These are phyloP conservation scores for Drosophila pandora DNA, from an alignment of 1,140 invertebrate species.

Conservation along the genomic window DNA sequence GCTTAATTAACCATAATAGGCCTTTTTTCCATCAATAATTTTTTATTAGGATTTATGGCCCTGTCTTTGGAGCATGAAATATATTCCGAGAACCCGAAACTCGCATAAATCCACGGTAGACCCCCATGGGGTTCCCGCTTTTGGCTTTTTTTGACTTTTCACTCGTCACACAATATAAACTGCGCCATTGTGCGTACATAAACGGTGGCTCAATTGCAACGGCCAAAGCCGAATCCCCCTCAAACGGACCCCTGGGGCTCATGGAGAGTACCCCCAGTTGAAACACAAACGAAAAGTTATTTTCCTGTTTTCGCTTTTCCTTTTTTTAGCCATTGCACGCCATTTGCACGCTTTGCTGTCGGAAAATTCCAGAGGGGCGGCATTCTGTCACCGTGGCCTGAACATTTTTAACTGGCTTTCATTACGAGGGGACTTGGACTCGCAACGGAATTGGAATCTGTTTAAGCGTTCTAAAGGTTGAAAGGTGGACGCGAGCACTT, in stretches of 20 bases:
- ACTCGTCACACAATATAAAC: constrained; percentile 65
- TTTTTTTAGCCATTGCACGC: constrained; percentile 8
- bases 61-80: neutral
- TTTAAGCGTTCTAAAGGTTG: constrained; percentile 16
- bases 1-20: neutral
- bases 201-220: constrained; percentile 70
- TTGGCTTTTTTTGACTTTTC: constrained; percentile 34
- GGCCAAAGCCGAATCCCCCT: constrained; percentile 34
- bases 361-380: neutral
- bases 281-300: constrained; percentile 37
- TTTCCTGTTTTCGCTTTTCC: constrained; percentile 9
- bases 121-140: neutral
- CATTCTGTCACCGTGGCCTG: neutral
- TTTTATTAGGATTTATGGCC: neutral
- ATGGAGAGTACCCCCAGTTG: constrained; percentile 5
- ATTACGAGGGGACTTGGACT: constrained; percentile 36
- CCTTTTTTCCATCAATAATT: neutral
- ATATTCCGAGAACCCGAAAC: neutral
- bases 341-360: constrained; percentile 23
- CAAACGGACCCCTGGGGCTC: constrained; percentile 9
- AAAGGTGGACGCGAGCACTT: constrained; percentile 48
- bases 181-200: constrained; percentile 59
- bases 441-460: constrained; percentile 29
- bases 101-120: constrained; percentile 19
- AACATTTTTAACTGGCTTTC: constrained; percentile 60